phyloP scores from a whole-genome alignment of 2,888 invertebrate genomes.

The Bellardia pandia region DNA sequence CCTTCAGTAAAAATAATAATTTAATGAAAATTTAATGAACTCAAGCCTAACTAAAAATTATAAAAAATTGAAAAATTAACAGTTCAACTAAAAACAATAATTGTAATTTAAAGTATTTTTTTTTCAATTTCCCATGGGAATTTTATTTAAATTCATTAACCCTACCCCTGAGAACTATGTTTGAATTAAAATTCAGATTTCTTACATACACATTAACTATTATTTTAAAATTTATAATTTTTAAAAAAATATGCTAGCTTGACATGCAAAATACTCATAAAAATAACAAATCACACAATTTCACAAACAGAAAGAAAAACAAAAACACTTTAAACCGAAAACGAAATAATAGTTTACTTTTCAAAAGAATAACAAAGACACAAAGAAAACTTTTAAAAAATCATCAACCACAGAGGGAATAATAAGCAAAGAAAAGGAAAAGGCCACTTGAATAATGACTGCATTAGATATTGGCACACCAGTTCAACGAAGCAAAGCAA shows the following conservation, averaged over 20 bases:
- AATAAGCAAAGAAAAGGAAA: conserved; percentile 16
- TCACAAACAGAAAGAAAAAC: conserved; percentile 49
- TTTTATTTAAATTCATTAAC: neutral
- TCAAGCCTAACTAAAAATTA: neutral
- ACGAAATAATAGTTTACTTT: conserved; percentile 64
- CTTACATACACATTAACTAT: conserved; percentile 60
- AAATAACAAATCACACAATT: conserved; percentile 66
- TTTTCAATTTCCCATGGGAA: conserved; percentile 28
- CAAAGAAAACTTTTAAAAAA: conserved; percentile 55
- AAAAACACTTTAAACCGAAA: conserved; percentile 50
- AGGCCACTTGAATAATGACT: conserved; percentile 58
- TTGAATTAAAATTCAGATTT: conserved; percentile 37
- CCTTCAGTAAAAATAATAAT: too few species aligned
- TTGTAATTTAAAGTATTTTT: too few species aligned
- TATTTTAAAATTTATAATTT: conserved; percentile 43
- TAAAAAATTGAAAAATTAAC: neutral
- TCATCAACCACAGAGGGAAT: conserved; percentile 60
- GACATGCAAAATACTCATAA: conserved; percentile 54
- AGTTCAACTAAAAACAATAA: too few species aligned
- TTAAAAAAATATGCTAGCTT: conserved; percentile 35
- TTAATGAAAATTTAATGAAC: too few species aligned
- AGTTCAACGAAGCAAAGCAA: conserved; percentile 52
- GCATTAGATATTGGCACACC: conserved; percentile 56
- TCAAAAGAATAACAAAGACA: conserved; percentile 64
- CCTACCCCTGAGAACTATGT: conserved; percentile 51